These are phyloP conservation scores for Chrysaora quinquecirrha DNA, from an alignment of 30 jellyfish, hydroid and myxozoan genomes.

Conservation along the genomic window DNA sequence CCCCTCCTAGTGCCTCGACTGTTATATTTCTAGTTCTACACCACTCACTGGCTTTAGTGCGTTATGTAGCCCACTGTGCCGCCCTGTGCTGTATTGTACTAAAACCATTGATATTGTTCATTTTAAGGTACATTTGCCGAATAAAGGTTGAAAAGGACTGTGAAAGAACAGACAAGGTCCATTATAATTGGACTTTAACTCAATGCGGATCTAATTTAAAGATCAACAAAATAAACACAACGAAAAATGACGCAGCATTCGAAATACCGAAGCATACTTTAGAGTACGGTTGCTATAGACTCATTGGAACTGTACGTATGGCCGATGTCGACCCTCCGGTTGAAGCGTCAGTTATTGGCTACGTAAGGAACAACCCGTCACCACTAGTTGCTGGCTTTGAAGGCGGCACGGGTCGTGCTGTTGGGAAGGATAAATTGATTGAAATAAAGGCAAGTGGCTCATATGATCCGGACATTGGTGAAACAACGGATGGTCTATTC, in stretches of 20 bases:
- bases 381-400: conserved; percentile 59
- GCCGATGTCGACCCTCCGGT: conserved; percentile 60
- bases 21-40: no score
- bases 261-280: conserved; percentile 59
- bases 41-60: no score
- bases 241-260: conserved; percentile 37
- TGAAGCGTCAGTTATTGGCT: conserved; percentile 53
- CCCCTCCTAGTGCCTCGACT: no score
- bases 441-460: conserved; percentile 65
- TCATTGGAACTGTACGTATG: conserved; percentile 56
- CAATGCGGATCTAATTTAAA: not conserved
- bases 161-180: conserved; percentile 62
- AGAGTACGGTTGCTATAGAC: conserved; percentile 54
- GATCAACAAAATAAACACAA: conserved; percentile 12
- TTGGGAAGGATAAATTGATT: conserved; percentile 57
- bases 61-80: no score
- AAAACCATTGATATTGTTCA: not conserved
- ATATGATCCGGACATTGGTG: conserved; percentile 84
- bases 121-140: not conserved
- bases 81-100: no score
- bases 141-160: conserved; percentile 57
- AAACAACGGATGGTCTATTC: conserved; percentile 29
- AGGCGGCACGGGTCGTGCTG: conserved; percentile 95
- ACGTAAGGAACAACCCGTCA: conserved; percentile 59
- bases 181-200: conserved; percentile 61